phyloP scores from a whole-genome alignment of 2,113 vertebrate genomes.

The Ia io region DNA sequence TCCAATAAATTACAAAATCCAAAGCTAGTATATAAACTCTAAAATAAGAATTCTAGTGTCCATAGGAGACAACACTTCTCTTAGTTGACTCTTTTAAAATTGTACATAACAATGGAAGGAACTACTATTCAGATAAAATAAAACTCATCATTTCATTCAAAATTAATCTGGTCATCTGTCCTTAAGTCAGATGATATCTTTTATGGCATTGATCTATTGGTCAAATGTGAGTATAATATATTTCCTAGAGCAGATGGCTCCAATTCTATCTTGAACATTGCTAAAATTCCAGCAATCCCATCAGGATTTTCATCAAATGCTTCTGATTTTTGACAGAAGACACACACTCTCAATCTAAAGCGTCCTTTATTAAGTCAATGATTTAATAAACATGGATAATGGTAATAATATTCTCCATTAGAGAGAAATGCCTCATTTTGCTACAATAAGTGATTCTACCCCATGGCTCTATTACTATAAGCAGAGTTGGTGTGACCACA shows the following conservation, averaged over 20 bases:
- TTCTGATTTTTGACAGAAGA: background rate
- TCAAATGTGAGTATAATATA: background rate
- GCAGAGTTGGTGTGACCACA: background rate
- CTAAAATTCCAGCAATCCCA: background rate
- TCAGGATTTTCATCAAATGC: background rate
- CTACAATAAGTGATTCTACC: background rate
- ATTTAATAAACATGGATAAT: background rate
- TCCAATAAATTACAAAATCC: background rate
- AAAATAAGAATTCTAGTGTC: background rate
- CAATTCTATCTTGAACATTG: background rate
- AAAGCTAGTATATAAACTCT: background rate
- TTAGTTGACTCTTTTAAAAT: conserved; percentile 25
- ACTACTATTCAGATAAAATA: background rate
- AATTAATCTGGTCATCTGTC: background rate
- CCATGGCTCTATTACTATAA: background rate
- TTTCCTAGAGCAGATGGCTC: background rate
- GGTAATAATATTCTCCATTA: background rate
- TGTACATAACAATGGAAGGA: background rate
- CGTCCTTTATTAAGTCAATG: background rate
- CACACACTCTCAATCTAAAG: background rate
- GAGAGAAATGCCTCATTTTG: background rate
- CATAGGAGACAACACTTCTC: background rate
- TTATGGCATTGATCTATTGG: background rate
- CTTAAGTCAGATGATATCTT: background rate
- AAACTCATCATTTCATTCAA: background rate